These are phyloP conservation scores for Nematolebias whitei DNA, from an alignment of 2,113 vertebrate genomes.

Conservation along the genomic window DNA sequence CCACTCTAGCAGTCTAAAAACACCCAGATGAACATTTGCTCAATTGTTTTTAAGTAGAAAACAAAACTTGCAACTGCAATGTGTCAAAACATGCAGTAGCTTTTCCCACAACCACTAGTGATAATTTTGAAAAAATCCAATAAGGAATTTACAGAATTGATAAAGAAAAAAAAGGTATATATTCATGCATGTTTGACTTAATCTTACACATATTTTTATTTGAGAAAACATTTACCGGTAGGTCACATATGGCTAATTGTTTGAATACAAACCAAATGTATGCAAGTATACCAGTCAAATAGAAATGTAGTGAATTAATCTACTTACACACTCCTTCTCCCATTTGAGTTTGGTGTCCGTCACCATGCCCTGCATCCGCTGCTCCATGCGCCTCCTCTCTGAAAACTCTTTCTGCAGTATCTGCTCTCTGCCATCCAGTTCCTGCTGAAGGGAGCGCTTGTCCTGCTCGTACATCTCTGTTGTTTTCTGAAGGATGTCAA, in stretches of 20 bases:
- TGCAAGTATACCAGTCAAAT: neutral
- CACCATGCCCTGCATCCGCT: conserved; percentile 90
- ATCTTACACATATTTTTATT: too few species aligned
- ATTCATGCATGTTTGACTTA: too few species aligned
- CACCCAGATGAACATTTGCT: too few species aligned
- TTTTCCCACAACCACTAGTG: too few species aligned
- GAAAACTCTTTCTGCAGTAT: conserved; percentile 86
- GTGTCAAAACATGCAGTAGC: too few species aligned
- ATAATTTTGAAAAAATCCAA: too few species aligned
- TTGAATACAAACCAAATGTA: neutral
- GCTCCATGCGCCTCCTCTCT: conserved; percentile 88
- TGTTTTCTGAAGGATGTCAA: conserved; percentile 95
- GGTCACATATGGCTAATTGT: neutral
- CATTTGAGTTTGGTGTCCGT: conserved; percentile 88
- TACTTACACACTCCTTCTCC: conserved; percentile 98
- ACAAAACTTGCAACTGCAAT: too few species aligned
- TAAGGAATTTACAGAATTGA: too few species aligned
- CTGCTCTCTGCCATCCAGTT: conserved; percentile 86
- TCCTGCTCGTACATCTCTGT: conserved; percentile 93
- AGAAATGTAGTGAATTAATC: neutral
- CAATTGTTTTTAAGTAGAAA: too few species aligned
- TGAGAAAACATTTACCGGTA: too few species aligned
- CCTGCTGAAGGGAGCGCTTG: conserved; percentile 88
- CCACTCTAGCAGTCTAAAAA: too few species aligned
- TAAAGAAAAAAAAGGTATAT: too few species aligned